Percentiles rank a stretch among this genome's conserved stretches.
phyloP scores from a whole-genome alignment of 2,888 invertebrate genomes.

The Pegoplata infirma region DNA sequence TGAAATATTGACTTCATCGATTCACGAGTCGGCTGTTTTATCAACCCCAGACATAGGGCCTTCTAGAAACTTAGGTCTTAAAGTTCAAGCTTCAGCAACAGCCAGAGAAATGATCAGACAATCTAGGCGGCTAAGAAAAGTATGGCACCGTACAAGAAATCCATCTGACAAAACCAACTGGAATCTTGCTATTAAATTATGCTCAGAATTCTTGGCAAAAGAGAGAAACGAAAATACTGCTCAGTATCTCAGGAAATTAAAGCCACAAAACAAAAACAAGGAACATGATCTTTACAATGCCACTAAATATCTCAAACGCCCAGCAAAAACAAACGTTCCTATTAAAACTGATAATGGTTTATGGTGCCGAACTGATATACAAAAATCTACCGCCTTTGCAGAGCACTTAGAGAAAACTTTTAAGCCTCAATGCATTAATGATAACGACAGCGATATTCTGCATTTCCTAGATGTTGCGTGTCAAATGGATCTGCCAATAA shows the following conservation, averaged over 20 bases:
- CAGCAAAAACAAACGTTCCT: slow-evolving; percentile 25
- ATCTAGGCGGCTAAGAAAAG: slow-evolving; percentile 11
- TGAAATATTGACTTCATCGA: background rate
- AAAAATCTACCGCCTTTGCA: slow-evolving; percentile 3
- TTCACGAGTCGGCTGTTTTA: background rate
- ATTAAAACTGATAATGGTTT: slow-evolving; percentile 5
- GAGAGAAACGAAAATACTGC: slow-evolving; percentile 2
- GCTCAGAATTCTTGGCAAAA: slow-evolving; percentile 3
- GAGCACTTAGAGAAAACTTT: slow-evolving; percentile 11
- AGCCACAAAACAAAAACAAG: slow-evolving; percentile 8
- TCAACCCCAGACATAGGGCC: background rate
- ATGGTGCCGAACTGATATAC: slow-evolving; percentile 4
- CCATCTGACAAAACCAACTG: background rate
- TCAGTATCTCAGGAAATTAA: slow-evolving; percentile 7
- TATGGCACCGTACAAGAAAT: slow-evolving; percentile 18
- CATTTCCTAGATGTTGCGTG: slow-evolving; percentile 18
- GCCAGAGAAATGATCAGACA: slow-evolving; percentile 7
- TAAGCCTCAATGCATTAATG: too few relatives aligned
- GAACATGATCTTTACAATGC: slow-evolving; percentile 8
- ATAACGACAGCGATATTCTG: background rate
- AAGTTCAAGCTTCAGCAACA: background rate
- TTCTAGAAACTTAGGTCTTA: background rate
- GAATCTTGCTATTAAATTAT: slow-evolving; percentile 7
- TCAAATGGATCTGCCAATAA: too few relatives aligned
- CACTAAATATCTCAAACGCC: too few relatives aligned